These are phyloP conservation scores for Lasiurus borealis DNA, from an alignment of 2,113 vertebrate genomes.

Conservation along the genomic window DNA sequence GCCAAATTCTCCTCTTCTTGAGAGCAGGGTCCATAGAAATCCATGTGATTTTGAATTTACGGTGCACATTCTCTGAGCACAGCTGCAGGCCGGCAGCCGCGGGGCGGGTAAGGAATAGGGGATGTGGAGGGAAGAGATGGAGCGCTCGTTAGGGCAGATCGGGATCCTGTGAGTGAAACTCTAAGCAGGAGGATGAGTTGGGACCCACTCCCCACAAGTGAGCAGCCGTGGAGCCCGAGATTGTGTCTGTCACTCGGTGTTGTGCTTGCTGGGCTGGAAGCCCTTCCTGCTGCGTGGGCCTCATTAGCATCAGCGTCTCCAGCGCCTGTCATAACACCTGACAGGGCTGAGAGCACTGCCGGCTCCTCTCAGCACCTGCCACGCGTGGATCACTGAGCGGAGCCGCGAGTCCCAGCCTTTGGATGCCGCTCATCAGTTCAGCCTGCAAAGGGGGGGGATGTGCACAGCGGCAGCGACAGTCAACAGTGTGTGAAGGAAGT, in stretches of 20 bases:
- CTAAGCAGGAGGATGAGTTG: background rate
- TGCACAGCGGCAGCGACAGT: constrained; percentile 20
- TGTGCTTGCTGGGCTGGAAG: constrained; percentile 38
- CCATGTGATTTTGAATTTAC: background rate
- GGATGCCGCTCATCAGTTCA: constrained; percentile 52
- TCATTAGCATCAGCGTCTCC: constrained; percentile 73
- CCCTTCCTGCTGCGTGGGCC: background rate
- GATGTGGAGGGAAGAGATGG: background rate
- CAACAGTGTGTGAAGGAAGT: constrained; percentile 42
- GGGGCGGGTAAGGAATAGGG: background rate
- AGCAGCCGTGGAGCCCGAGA: background rate
- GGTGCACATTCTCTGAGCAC: background rate
- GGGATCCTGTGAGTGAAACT: background rate
- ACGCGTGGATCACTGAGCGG: constrained; percentile 57
- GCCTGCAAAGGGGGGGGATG: constrained; percentile 16
- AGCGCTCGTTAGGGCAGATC: background rate
- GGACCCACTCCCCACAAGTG: background rate
- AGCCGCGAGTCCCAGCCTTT: constrained; percentile 47
- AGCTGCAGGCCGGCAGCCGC: background rate
- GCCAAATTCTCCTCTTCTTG: constrained; percentile 15
- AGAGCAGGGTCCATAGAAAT: background rate
- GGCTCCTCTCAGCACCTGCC: constrained; percentile 66
- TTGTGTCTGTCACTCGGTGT: background rate
- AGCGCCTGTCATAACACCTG: constrained; percentile 61
- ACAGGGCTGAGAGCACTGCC: background rate